Percentiles rank a stretch among this genome's conserved stretches.
Evolutionary conservation across 2,888 invertebrate genomes (phyloP).

Genomic region (Tetragonisca angustula): DNA sequence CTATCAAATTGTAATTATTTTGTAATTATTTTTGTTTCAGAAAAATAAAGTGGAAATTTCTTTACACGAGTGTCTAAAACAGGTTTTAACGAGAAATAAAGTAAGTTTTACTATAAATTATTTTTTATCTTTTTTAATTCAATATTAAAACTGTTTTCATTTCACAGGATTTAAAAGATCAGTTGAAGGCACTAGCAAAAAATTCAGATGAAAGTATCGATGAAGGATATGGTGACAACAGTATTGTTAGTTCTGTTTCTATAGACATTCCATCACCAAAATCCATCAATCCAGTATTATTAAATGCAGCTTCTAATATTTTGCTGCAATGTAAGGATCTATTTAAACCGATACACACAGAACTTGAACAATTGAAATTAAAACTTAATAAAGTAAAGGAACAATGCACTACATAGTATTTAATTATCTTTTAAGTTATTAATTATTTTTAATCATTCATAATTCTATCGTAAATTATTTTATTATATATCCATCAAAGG

Average conservation of each 20-base stretch:
- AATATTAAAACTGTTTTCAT: conserved; percentile 20
- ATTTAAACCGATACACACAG: conserved; percentile 68
- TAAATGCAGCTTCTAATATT: conserved; percentile 68
- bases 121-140: background rate
- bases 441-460: conserved; percentile 4
- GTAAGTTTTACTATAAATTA: conserved; percentile 56
- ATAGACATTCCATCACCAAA: conserved; percentile 72
- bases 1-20: conserved; percentile 12
- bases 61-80: conserved; percentile 70
- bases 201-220: conserved; percentile 76
- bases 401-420: conserved; percentile 34
- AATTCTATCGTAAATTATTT: conserved; percentile 16
- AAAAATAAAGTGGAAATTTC: conserved; percentile 67
- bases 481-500: background rate
- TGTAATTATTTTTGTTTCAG: no score
- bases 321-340: conserved; percentile 72
- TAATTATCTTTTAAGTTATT: conserved; percentile 2
- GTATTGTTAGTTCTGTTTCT: conserved; percentile 59
- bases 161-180: conserved; percentile 72
- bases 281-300: conserved; percentile 70
- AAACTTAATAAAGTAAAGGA: conserved; percentile 64
- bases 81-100: conserved; percentile 74
- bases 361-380: conserved; percentile 67
- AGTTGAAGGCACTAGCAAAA: conserved; percentile 68
- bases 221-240: conserved; percentile 78